Evolutionary conservation across 2,888 invertebrate species (phyloP), one percentile per base, ranked within the genome.

Genomic region (Meiosimyza decipiens): DNA sequence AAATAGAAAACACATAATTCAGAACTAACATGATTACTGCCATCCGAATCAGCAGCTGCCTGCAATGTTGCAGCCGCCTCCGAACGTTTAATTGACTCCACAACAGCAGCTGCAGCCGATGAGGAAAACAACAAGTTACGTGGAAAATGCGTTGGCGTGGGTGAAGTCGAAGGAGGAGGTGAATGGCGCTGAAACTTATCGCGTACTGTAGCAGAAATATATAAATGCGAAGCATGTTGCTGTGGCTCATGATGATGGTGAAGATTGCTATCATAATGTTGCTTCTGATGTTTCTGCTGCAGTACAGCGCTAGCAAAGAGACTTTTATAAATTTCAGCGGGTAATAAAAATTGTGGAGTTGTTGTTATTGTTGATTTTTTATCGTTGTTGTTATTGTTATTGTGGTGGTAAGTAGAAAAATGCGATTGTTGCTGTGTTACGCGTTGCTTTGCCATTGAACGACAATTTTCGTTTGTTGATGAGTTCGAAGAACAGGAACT

Each of bases 271-370:
- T 57, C 33, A 7, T 13, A 71, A 9, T 60, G 78, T 11, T 81
- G 81, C 16, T 81, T 82, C 18, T 82, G 80, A 50, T 83, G 83
- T 49, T 84, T 89, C 63, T 91, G 90, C 69, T 91, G 88, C 13
- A 87, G 77, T 16, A 91, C 90, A n/a, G 91, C 91, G 83, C 89
- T 94, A 13, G 94, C 94, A 82, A 94, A 87, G 75, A 94, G 89
- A 80, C 91, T 94, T 86, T 94, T 94, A 83, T 94, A 94, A 79
- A 94, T 88, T 82, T 94, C 94, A 71, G 93, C 91, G 12, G 94
- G 94, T 75, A 94, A 88, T 68, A 94, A 85, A 80, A 92, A 92
- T 16, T 90, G 89, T 60, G 79, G 71, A 49, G 54, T 67, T 28
- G 55, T 16, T 62, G 68, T 72, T 70, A 47, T 55, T 57, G 72